phyloP scores from a whole-genome alignment of 2,888 invertebrate species.

The Gryllus longicercus region DNA sequence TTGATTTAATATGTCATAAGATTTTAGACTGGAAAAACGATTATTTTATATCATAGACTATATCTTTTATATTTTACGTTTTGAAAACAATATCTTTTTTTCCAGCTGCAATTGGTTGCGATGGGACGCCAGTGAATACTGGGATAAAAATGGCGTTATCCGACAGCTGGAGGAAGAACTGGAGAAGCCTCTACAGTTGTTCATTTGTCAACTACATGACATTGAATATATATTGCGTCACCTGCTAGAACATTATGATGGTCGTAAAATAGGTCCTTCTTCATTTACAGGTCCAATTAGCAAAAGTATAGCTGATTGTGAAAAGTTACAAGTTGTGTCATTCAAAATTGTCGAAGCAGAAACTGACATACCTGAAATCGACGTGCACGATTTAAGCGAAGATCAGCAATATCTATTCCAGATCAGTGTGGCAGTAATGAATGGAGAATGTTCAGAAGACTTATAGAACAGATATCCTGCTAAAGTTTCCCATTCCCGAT shows the following conservation, averaged over 20 bases:
- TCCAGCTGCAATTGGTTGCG: background rate
- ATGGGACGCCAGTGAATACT: background rate
- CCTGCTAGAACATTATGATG: background rate
- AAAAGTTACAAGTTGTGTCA: background rate
- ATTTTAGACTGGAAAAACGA: no score
- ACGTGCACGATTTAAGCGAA: background rate
- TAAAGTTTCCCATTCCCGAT: background rate
- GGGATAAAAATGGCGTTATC: background rate
- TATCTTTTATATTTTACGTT: background rate
- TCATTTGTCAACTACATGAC: background rate
- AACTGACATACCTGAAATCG: background rate
- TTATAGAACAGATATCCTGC: background rate
- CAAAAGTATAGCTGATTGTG: background rate
- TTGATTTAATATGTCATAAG: no score
- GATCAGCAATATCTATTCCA: background rate
- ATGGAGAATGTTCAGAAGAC: background rate
- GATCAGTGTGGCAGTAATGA: background rate
- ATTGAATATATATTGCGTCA: background rate
- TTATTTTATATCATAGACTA: no score
- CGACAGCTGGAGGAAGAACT: background rate
- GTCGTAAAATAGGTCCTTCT: background rate
- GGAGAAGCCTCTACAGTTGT: background rate
- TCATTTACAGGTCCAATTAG: background rate
- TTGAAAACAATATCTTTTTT: background rate
- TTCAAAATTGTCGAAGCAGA: background rate